Evolutionary conservation across 1,140 invertebrate species (phyloP).

Genomic region (Belonocnema kinseyi): DNA sequence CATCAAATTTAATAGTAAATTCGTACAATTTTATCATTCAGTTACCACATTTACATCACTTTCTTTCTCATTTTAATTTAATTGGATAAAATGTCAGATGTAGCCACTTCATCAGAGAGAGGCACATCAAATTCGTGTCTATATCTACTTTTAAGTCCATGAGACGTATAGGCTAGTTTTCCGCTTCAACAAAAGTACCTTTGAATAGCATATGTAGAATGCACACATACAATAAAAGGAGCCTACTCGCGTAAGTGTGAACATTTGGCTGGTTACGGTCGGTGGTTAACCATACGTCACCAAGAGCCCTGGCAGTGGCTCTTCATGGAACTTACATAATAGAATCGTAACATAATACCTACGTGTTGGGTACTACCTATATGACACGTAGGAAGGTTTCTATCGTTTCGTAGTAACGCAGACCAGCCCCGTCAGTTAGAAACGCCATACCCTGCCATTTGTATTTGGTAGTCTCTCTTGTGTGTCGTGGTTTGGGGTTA

Average conservation of each 20-base stretch:
- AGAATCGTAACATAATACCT: conserved; percentile 52
- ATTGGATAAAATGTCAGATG: too few relatives aligned
- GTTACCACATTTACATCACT: too few relatives aligned
- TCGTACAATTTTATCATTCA: too few relatives aligned
- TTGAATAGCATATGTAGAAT: not conserved
- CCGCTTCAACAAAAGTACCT: conserved; percentile 41
- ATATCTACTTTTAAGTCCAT: not conserved
- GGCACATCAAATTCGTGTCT: too few relatives aligned
- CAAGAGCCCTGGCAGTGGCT: conserved; percentile 34
- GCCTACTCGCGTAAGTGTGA: conserved; percentile 42
- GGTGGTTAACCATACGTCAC: conserved; percentile 53
- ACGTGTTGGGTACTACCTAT: conserved; percentile 29
- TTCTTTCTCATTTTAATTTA: too few relatives aligned
- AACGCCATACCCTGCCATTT: conserved; percentile 47
- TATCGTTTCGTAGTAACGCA: conserved; percentile 1
- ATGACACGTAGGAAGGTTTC: conserved; percentile 23
- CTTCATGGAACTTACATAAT: conserved; percentile 48
- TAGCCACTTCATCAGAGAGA: too few relatives aligned
- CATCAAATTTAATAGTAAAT: too few relatives aligned
- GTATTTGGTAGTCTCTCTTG: conserved; percentile 26
- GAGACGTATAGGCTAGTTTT: not conserved
- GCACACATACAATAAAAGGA: not conserved
- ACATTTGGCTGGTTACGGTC: conserved; percentile 53
- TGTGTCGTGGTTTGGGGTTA: conserved; percentile 41
- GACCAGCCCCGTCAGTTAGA: conserved; percentile 47